phyloP scores from a whole-genome alignment of 1,140 invertebrate species.

The Ridgeia piscesae region DNA sequence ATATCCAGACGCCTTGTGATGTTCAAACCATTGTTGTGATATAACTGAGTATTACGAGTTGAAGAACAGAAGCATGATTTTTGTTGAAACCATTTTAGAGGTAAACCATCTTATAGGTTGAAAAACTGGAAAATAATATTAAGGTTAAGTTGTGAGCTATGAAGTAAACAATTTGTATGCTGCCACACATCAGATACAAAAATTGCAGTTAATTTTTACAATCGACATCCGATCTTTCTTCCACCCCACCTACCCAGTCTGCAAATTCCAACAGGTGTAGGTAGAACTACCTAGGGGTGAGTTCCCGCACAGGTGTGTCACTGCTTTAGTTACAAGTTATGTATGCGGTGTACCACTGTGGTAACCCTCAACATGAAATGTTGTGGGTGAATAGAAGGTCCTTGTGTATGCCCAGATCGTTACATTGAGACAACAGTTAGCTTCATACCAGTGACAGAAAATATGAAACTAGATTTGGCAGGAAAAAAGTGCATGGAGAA shows the following conservation, averaged over 20 bases:
- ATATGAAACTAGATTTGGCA: background rate
- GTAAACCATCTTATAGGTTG: background rate
- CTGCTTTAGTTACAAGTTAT: background rate
- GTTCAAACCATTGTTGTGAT: background rate
- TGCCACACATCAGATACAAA: no score
- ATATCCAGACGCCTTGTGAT: background rate
- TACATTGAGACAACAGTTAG: background rate
- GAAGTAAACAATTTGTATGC: background rate
- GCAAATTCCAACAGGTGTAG: background rate
- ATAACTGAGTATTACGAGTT: background rate
- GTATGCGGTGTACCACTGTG: no score
- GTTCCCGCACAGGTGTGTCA: background rate
- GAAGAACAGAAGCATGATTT: background rate
- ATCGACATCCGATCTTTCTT: background rate
- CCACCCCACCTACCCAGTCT: background rate
- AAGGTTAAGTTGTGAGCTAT: background rate
- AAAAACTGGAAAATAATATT: background rate
- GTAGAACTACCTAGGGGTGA: background rate
- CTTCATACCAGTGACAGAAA: background rate
- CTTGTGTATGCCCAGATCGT: background rate
- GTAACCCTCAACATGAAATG: background rate
- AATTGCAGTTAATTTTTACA: background rate
- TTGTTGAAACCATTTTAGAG: background rate
- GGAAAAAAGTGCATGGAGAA: background rate
- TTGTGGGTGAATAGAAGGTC: background rate